Conservation (phyloP, 2,113 vertebrate species). For the Pygoscelis adeliae region DNA sequence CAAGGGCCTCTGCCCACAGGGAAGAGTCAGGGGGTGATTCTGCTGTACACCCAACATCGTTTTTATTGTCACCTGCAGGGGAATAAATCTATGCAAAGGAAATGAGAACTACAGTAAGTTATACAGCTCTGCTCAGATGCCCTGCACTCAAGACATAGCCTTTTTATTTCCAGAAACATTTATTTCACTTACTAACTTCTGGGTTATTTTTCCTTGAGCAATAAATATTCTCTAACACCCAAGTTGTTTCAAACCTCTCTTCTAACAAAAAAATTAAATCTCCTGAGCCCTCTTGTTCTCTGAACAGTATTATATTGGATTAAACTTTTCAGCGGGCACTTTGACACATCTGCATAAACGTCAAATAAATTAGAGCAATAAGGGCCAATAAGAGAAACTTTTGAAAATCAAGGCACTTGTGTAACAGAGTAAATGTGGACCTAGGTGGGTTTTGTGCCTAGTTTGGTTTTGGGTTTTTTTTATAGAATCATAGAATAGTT, state of each 20-base stretch:
- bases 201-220: not conserved
- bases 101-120: not conserved
- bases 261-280: not conserved
- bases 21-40: not conserved
- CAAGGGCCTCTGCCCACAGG: not conserved
- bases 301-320: not conserved
- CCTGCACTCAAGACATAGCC: accelerated
- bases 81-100: not conserved
- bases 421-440: not conserved
- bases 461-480: not conserved
- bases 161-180: not conserved
- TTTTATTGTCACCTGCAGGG: not conserved
- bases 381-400: not conserved
- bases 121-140: not conserved
- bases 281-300: not conserved
- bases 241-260: not conserved
- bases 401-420: not conserved
- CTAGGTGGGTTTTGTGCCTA: not conserved
- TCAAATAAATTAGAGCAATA: not conserved
- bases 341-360: not conserved
- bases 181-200: not conserved
- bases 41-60: not conserved
- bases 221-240: not conserved
- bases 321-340: constrained; percentile 6
- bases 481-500: too few species aligned